Evolutionary conservation across 1,140 invertebrate species (phyloP), one percentile per base, ranked within the genome.

Genomic region (Caenorhabditis latens): DNA sequence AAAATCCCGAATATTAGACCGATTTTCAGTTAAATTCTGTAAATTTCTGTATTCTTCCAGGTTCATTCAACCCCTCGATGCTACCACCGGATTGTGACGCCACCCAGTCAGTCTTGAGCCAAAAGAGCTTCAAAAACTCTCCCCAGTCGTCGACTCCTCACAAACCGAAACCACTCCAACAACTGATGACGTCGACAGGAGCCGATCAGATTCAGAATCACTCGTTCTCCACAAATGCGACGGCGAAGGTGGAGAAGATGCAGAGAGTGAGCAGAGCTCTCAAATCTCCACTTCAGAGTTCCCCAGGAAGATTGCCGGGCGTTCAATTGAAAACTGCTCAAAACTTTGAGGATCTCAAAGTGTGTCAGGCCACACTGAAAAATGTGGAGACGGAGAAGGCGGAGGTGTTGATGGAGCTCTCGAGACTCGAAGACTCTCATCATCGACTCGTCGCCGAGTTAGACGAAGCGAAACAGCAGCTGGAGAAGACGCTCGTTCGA

Each of bases 271-370:
- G 32, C 0, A 11, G 71, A 11, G 46, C 53, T 24, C 1, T 50
- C 46, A 43, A n/a, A 24, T 79, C 71, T 11, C 46, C 71, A 32
- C n/a, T 50, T 7, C 43, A 79, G 9, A 24, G 13, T n/a, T 50
- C 71, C 2, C 9, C 71, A 4, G 46, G 71, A 24, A 1, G 71
- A 21, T 11, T 79, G n/a, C 50, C 71, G 1, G 71, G 50, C 24
- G 71, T 79, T 5, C 71, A 79, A 24, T 11, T 79, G 19, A 79
- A 50, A 11, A n/a, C 71, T 8, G n/a, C 16, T 79, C 71, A 50
- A 19, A 79, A 50, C 46, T 79, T 79, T 53, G 71, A 79, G 24
- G 71, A 79, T 14, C 71, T 79, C 2, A 46, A 79, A 79, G 71
- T 79, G n/a, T 50, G 46, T 32, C 46, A 79, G 16, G 71, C 71